These are phyloP conservation scores for Acipenser ruthenus DNA, from an alignment of 2,797 vertebrate genomes.

Conservation along the genomic window DNA sequence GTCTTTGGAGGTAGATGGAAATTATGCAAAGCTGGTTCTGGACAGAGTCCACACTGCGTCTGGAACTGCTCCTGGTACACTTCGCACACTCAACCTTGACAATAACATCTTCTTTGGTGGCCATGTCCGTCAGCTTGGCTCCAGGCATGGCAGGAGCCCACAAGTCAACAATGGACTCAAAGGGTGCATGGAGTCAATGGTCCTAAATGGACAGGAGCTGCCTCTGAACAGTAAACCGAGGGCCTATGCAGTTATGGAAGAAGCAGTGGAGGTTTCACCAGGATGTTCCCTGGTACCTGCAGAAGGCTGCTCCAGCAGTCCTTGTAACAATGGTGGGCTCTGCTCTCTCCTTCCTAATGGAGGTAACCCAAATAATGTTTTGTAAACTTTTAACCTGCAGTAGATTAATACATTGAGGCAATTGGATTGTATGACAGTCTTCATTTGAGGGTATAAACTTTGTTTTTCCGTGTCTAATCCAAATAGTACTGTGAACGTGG, in stretches of 20 bases:
- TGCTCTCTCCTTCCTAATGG: slow-evolving; percentile 73
- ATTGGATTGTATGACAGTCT: too few species aligned
- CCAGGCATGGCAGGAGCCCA: slow-evolving; percentile 52
- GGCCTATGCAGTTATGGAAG: slow-evolving; percentile 75
- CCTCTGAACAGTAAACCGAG: slow-evolving; percentile 81
- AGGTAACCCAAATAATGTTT: slow-evolving; percentile 54
- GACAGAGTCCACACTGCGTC: slow-evolving; percentile 79
- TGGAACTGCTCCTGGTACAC: slow-evolving; percentile 59
- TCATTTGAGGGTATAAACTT: too few species aligned
- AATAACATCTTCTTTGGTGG: slow-evolving; percentile 86
- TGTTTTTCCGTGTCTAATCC: too few species aligned
- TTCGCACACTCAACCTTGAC: slow-evolving; percentile 58
- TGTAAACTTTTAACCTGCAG: too few species aligned
- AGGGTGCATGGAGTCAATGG: slow-evolving; percentile 85
- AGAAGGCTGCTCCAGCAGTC: slow-evolving; percentile 76
- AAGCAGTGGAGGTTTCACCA: slow-evolving; percentile 75
- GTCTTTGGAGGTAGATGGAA: slow-evolving; percentile 79
- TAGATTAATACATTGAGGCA: too few species aligned
- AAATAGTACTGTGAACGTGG: too few species aligned
- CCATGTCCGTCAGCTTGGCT: slow-evolving; percentile 51
- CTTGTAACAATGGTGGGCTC: slow-evolving; percentile 80
- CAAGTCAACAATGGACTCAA: slow-evolving; percentile 79
- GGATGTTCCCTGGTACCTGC: slow-evolving; percentile 73
- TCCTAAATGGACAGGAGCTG: slow-evolving; percentile 83
- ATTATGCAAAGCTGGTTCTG: slow-evolving; percentile 82